Conservation (phyloP, 2,113 vertebrate genomes). For the Stegastes partitus region DNA sequence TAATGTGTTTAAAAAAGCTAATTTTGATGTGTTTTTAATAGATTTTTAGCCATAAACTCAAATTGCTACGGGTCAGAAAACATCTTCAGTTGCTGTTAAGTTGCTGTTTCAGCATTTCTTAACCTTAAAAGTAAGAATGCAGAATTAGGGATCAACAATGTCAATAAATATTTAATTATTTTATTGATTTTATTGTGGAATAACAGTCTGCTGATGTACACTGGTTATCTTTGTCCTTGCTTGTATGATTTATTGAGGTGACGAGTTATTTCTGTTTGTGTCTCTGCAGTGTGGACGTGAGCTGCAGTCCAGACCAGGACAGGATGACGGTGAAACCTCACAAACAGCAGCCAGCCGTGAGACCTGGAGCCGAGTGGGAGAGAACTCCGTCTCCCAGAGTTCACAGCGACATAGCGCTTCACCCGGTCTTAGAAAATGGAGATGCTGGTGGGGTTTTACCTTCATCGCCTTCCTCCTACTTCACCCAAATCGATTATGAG, state of each 20-base stretch:
- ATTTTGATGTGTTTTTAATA: no score
- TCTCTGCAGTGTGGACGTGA: constrained; percentile 51
- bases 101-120: no score
- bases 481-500: constrained; percentile 39
- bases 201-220: no score
- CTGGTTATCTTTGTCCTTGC: no score
- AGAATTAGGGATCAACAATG: no score
- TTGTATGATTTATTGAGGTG: neutral
- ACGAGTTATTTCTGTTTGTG: neutral
- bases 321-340: constrained; percentile 43
- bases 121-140: no score
- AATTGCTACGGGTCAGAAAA: no score
- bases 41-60: no score
- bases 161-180: no score
- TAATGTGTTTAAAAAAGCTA: no score
- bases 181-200: no score
- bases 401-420: constrained; percentile 26
- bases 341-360: constrained; percentile 1
- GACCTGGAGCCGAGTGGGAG: constrained; percentile 71
- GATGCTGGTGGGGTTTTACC: neutral
- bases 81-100: no score
- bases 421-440: constrained; percentile 38
- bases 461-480: constrained; percentile 66
- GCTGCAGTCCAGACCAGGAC: constrained; percentile 37
- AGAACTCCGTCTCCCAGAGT: constrained; percentile 47